Evolutionary conservation across 2,888 invertebrate species (phyloP), one percentile per base, ranked within the genome.

Genomic region (Julus scanicus): DNA sequence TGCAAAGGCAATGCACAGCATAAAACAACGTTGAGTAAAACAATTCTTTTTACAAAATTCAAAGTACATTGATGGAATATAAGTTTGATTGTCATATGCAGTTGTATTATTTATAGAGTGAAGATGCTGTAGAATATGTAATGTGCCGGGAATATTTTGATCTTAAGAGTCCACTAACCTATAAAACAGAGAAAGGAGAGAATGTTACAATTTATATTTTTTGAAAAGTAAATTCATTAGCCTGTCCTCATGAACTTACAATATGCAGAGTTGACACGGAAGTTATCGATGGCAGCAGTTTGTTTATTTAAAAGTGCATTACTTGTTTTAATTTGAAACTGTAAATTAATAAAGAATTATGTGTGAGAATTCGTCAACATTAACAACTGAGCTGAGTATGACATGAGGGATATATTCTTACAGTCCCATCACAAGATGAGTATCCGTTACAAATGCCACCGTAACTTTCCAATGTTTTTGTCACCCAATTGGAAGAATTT

Each of bases 201-300:
- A 57, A 57, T 57, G 17, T 57, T 2, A 57, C 57, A 57, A n/a
- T 57, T 17, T 15, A 0, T n/a, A 20, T n/a, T 0, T 71, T 71
- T 29, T 29, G 29, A 29, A 29, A 71, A 29, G 20, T 29, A 71
- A 8, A 11, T 4, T 3, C 1, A 29, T 29, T 11, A 71, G 29
- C n/a, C 63, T 71, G 20, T 29, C n/a, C 71, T n/a, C 71, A 71
- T 20, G 29, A 13, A 9, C 80, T 80, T 80, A 80, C 80, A 80
- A 11, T 11, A 1, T 9, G 37, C 80, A 80, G 0, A 8, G 80
- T 80, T 80, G 15, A 80, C 37, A 3, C 37, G 13, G 37, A 80
- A 80, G 80, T 80, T 80, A 80, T 80, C 80, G 4, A 80, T 80
- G 80, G 37, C 80, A 29, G 37, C 80, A 37, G 37, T 37, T 29